phyloP scores from a whole-genome alignment of 2,888 invertebrate species.

The Encarsia formosa region DNA sequence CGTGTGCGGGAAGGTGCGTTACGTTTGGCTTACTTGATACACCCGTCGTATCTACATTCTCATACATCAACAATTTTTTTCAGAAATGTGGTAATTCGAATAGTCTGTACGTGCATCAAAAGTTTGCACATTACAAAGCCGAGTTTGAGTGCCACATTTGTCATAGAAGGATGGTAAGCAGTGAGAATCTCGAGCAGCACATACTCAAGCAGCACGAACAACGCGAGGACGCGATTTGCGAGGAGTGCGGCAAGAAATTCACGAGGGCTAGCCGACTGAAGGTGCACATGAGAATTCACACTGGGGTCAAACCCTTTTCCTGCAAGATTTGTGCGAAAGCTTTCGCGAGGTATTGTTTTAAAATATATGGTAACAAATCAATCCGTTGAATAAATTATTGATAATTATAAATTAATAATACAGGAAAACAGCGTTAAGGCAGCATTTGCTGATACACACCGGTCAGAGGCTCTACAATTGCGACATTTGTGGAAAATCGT shows the following conservation, averaged over 20 bases:
- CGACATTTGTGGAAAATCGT: slow-evolving; percentile 48
- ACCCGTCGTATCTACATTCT: slow-evolving; percentile 42
- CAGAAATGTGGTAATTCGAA: slow-evolving; percentile 45
- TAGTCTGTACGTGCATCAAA: slow-evolving; percentile 46
- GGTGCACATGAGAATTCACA: slow-evolving; percentile 48
- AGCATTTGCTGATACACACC: slow-evolving; percentile 46
- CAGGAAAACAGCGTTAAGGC: slow-evolving; percentile 43
- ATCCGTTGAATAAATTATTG: too few relatives aligned
- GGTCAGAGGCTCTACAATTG: slow-evolving; percentile 46
- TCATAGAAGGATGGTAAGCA: slow-evolving; percentile 49
- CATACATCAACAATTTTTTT: too few relatives aligned
- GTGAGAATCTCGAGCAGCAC: slow-evolving; percentile 51
- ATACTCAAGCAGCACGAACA: slow-evolving; percentile 46
- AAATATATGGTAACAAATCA: too few relatives aligned
- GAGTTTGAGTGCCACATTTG: slow-evolving; percentile 47
- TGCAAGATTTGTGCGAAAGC: slow-evolving; percentile 44
- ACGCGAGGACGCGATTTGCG: slow-evolving; percentile 47
- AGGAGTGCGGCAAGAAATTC: slow-evolving; percentile 48
- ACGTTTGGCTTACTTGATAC: too few relatives aligned
- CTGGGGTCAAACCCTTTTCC: slow-evolving; percentile 44
- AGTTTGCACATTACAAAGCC: slow-evolving; percentile 47
- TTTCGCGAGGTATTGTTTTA: slow-evolving; percentile 43
- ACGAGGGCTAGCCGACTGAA: slow-evolving; percentile 44
- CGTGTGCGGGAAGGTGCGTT: slow-evolving; percentile 46
- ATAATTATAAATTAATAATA: too few relatives aligned